Conservation (phyloP, 2,888 invertebrate species). For the Thera britannica region DNA sequence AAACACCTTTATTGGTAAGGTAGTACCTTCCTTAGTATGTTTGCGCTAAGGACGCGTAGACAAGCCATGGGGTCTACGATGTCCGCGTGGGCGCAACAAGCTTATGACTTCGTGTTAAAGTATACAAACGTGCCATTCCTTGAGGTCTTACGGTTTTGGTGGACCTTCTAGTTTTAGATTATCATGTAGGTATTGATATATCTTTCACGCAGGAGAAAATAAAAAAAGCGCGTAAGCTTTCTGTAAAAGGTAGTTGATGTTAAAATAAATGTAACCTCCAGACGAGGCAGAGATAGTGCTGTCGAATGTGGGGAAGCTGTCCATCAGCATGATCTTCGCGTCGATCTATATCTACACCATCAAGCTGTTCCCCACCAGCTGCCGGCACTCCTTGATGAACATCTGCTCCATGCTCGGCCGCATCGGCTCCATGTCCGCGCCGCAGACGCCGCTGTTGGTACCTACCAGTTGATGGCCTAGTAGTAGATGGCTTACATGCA, state of each 20-base stretch:
- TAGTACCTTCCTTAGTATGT: background rate
- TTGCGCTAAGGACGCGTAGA: too few relatives aligned
- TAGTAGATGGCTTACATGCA: background rate
- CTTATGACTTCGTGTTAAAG: too few relatives aligned
- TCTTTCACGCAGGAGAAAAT: too few relatives aligned
- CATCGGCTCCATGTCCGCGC: slow-evolving; percentile 85
- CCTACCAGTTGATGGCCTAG: background rate
- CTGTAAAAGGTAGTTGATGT: background rate
- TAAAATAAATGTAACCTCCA: slow-evolving; percentile 1
- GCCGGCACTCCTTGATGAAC: slow-evolving; percentile 84
- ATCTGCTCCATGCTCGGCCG: slow-evolving; percentile 86
- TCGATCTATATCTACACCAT: slow-evolving; percentile 86
- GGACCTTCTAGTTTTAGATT: too few relatives aligned
- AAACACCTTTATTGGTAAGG: slow-evolving; percentile 87
- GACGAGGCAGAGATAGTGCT: slow-evolving; percentile 25
- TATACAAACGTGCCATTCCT: too few relatives aligned
- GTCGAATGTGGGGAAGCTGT: slow-evolving; percentile 82
- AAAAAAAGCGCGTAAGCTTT: background rate
- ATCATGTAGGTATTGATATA: too few relatives aligned
- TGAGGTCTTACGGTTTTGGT: too few relatives aligned
- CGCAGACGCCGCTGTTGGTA: slow-evolving; percentile 87
- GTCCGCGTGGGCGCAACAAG: too few relatives aligned
- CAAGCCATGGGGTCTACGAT: too few relatives aligned
- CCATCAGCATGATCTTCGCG: slow-evolving; percentile 85
- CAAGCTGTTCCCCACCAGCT: slow-evolving; percentile 86